These are phyloP conservation scores for Phengaris arion DNA, from an alignment of 2,888 invertebrate species.

Conservation along the genomic window DNA sequence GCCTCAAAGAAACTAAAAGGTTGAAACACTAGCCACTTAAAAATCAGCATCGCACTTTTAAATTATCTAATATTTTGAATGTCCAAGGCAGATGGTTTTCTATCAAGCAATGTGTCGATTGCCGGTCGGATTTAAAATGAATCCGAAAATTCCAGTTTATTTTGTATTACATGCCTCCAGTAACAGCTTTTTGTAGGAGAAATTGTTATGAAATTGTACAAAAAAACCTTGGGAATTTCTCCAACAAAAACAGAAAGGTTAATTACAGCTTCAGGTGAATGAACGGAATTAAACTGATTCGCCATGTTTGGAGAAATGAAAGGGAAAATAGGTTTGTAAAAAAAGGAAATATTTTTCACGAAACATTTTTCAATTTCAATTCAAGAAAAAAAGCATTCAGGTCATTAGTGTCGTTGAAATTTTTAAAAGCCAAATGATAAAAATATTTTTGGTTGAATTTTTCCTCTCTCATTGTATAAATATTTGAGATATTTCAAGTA, in stretches of 20 bases:
- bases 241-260: not conserved
- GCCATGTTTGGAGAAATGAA: slow-evolving; percentile 16
- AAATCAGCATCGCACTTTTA: no score
- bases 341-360: not conserved
- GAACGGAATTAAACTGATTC: slow-evolving; percentile 23
- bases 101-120: no score
- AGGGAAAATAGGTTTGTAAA: slow-evolving; percentile 2
- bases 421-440: slow-evolving; percentile 1
- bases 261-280: slow-evolving; percentile 18
- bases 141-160: not conserved
- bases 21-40: no score
- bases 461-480: not conserved
- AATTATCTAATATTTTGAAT: no score
- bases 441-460: not conserved
- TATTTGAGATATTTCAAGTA: not conserved
- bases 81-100: no score
- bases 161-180: not conserved
- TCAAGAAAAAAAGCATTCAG: not conserved
- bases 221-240: not conserved
- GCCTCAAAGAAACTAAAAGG: no score
- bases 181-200: not conserved
- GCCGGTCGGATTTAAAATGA: not conserved
- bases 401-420: slow-evolving; percentile 1
- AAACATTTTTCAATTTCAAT: not conserved
- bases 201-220: not conserved